phyloP scores from a whole-genome alignment of 2,888 invertebrate species.

The Zaprionus lineosus region DNA sequence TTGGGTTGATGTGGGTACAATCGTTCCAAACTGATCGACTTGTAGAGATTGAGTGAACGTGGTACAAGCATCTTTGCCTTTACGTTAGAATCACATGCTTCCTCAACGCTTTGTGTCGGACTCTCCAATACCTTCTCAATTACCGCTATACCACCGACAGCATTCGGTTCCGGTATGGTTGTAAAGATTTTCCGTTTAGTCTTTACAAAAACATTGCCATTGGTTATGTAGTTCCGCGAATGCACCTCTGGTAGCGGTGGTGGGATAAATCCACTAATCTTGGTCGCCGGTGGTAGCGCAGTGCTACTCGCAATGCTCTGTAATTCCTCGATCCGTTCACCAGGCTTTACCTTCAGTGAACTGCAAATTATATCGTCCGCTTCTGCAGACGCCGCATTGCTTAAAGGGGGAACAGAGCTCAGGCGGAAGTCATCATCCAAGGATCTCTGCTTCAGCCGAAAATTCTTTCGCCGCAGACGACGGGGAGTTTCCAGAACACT shows the following conservation, averaged over 20 bases:
- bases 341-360: conserved; percentile 81
- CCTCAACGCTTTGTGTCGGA: conserved; percentile 38
- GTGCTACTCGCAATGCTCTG: conserved; percentile 49
- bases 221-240: conserved; percentile 55
- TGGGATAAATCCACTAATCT: conserved; percentile 52
- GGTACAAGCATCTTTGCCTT: conserved; percentile 19
- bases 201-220: conserved; percentile 89
- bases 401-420: conserved; percentile 18
- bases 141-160: conserved; percentile 71
- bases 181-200: conserved; percentile 92
- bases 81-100: conserved; percentile 1
- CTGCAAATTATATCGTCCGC: conserved; percentile 77
- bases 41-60: conserved; percentile 48
- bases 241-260: conserved; percentile 63
- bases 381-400: conserved; percentile 4
- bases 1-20: conserved; percentile 24
- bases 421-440: conserved; percentile 79
- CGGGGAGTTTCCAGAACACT: conserved; percentile 81
- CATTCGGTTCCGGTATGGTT: conserved; percentile 84
- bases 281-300: conserved; percentile 1
- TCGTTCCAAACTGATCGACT: conserved; percentile 73
- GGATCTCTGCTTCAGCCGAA: conserved; percentile 80
- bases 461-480: conserved; percentile 82
- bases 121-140: conserved; percentile 73
- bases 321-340: conserved; percentile 77